phyloP scores from a whole-genome alignment of 2,113 vertebrate genomes.

The Pyrgilauda ruficollis region DNA sequence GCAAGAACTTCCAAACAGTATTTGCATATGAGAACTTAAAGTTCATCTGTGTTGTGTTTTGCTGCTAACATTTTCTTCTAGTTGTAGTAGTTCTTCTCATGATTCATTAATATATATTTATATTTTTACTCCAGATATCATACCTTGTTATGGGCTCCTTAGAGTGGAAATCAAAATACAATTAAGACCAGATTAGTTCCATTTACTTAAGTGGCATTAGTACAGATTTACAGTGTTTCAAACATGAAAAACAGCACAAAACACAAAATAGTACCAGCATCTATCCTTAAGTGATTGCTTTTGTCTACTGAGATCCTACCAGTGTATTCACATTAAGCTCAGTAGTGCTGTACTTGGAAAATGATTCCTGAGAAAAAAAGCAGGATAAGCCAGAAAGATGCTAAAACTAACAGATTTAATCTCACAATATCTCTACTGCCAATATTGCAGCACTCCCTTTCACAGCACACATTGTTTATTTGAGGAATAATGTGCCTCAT shows the following conservation, averaged over 20 bases:
- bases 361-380: not conserved
- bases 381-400: not conserved
- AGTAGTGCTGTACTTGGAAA: not conserved
- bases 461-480: not conserved
- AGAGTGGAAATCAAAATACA: not conserved
- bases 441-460: not conserved
- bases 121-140: not conserved
- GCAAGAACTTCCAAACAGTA: not conserved
- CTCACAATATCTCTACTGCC: not conserved
- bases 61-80: not conserved
- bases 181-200: not conserved
- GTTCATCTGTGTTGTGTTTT: not conserved
- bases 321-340: not conserved
- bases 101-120: accelerated
- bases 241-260: not conserved
- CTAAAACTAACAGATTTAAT: not conserved
- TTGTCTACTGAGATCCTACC: not conserved
- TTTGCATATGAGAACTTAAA: not conserved
- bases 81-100: not conserved
- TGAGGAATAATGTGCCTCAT: not conserved
- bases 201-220: constrained; percentile 9
- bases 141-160: not conserved
- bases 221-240: not conserved
- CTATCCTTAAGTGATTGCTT: not conserved
- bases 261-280: not conserved